These are phyloP conservation scores for Standfussiana lucernea DNA, from an alignment of 2,888 invertebrate genomes.

Conservation along the genomic window DNA sequence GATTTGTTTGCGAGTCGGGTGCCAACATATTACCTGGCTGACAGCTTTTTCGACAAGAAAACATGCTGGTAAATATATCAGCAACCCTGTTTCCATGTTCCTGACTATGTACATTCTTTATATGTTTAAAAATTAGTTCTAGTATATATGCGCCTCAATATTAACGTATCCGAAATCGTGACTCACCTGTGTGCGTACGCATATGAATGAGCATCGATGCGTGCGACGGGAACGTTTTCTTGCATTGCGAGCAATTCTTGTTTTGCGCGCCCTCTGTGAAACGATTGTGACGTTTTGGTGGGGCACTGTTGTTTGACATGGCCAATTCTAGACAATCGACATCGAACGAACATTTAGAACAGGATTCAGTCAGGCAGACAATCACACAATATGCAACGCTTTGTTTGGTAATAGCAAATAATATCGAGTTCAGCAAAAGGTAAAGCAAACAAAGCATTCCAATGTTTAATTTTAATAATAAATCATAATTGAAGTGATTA, in stretches of 20 bases:
- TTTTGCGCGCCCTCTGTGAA: constrained; percentile 90
- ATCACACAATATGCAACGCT: constrained; percentile 69
- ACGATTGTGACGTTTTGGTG: constrained; percentile 92
- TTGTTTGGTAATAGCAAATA: constrained; percentile 62
- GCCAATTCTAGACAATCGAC: constrained; percentile 93
- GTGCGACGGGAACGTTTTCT: constrained; percentile 94
- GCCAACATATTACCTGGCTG: background rate
- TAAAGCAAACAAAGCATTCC: constrained; percentile 78
- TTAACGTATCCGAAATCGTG: background rate
- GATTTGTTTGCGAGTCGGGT: background rate
- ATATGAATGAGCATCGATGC: constrained; percentile 95
- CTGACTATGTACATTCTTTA: background rate
- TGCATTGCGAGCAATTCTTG: constrained; percentile 93
- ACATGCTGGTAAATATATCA: background rate
- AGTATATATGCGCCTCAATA: background rate
- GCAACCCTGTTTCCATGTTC: background rate
- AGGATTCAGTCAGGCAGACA: constrained; percentile 71
- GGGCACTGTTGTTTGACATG: constrained; percentile 93
- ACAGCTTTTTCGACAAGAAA: background rate
- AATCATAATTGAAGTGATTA: constrained; percentile 89
- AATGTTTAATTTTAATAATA: constrained; percentile 57
- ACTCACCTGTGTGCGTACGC: constrained; percentile 93
- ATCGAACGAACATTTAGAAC: constrained; percentile 86
- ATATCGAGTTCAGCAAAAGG: constrained; percentile 19
- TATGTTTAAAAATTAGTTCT: background rate